Base-by-base conservation (phyloP, 2,113 vertebrate species). In the Psettodes erumei region DNA sequence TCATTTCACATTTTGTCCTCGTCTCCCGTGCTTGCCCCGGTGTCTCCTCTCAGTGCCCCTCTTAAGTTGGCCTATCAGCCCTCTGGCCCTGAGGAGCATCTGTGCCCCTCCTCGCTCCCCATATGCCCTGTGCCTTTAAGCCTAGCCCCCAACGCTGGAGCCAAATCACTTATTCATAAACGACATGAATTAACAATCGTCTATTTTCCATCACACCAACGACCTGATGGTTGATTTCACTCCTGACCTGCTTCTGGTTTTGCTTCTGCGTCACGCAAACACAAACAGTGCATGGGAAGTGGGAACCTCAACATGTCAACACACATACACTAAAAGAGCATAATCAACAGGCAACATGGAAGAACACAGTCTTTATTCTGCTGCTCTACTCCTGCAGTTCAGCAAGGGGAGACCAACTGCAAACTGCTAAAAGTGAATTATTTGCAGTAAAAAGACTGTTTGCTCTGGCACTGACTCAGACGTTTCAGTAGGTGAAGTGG, bases 41-140 rank as follows among this genome's bases (percentile, higher is more conserved):
- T 35, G 58, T 56, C 81, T 71, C 56, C 69, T 67, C 64, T 71
- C 65, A 4, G 13, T 84, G 69, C 74, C 82, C 77, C 62, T 86
- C 64, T 82, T 67, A 68, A 79, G 48, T 85, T 85, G 82, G 64
- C 81, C 76, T 74, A 37, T 75, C 69, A 80, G 74, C 81, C 89
- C 83, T 76, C 66, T 83, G 85, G 89, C 89, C 88, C 79, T 4
- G n/a, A 82, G 73, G 83, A 90, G 92, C 91, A 91, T 91, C 87
- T 93, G 90, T 55, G 79, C 61, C 82, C 86, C 84, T 85, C 61
- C 58, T 81, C 65, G 35, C 73, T 81, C 65, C 81, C 90, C 91
- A 90, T 92, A 92, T 93, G 92, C 77, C 88, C 80, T 35, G 6
- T 89, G 91, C 89, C 92, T 90, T 75, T 53, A 82, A 86, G 88